Conservation (phyloP, 2,888 invertebrate genomes). For the Orchesella flavescens region DNA sequence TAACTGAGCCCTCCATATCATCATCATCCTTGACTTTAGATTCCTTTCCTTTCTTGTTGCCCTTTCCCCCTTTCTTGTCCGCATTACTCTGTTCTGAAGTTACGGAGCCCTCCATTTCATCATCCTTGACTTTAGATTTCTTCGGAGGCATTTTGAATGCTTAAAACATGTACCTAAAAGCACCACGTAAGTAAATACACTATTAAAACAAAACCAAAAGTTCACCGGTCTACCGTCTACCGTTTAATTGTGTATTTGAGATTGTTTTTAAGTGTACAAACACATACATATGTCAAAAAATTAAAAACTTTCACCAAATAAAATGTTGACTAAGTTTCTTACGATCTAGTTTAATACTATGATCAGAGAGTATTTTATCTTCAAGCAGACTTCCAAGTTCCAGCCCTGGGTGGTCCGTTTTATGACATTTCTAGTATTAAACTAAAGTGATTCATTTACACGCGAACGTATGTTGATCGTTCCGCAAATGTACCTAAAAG, state of each 20-base stretch:
- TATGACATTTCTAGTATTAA: too few relatives aligned
- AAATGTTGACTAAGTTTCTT: not conserved
- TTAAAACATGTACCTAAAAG: not conserved
- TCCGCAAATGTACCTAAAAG: not conserved
- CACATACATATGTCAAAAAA: too few relatives aligned
- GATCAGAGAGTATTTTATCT: not conserved
- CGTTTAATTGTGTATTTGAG: too few relatives aligned
- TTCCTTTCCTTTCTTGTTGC: constrained; percentile 31
- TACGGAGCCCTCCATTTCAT: constrained; percentile 42
- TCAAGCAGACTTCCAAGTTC: too few relatives aligned
- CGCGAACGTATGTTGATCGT: too few relatives aligned
- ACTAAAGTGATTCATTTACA: too few relatives aligned
- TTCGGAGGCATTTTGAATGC: constrained; percentile 31
- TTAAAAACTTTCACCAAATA: too few relatives aligned
- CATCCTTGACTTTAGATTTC: constrained; percentile 34
- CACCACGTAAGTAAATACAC: not conserved
- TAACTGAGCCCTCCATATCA: not conserved
- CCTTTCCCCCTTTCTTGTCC: constrained; percentile 18
- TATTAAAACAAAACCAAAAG: too few relatives aligned
- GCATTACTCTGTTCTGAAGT: constrained; percentile 29
- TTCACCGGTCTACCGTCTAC: too few relatives aligned
- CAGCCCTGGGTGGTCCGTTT: too few relatives aligned
- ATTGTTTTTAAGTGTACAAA: too few relatives aligned
- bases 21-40: constrained; percentile 31
- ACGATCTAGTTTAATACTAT: not conserved